Conservation (phyloP, 2,888 invertebrate species). For the Lycaena phlaeas region DNA sequence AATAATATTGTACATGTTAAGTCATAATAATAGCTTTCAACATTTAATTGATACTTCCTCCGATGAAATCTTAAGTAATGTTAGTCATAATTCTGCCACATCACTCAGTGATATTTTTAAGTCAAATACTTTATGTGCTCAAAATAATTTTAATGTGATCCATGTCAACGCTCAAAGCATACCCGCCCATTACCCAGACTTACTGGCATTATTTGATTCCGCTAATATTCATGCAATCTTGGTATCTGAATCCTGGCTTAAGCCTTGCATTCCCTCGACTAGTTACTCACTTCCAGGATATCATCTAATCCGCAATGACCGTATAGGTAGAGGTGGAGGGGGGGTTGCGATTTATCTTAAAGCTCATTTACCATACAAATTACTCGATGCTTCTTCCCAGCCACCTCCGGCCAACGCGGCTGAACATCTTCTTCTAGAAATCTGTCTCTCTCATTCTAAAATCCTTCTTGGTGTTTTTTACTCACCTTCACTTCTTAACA, state of each 20-base stretch:
- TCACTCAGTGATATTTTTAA: background rate
- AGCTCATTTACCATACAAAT: background rate
- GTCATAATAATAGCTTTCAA: background rate
- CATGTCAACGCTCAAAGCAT: background rate
- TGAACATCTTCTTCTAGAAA: conserved; percentile 3
- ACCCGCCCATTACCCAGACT: background rate
- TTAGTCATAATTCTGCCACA: background rate
- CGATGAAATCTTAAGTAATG: background rate
- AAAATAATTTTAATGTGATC: background rate
- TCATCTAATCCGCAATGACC: background rate
- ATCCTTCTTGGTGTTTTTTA: conserved; percentile 11
- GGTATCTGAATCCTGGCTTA: conserved; percentile 4
- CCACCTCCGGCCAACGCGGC: background rate
- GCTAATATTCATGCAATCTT: background rate
- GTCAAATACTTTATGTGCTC: no score
- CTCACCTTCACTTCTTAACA: background rate
- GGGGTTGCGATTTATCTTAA: conserved; percentile 6
- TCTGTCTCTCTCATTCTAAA: conserved; percentile 1
- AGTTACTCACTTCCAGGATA: background rate
- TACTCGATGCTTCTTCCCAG: background rate
- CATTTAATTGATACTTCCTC: background rate
- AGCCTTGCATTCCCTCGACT: background rate
- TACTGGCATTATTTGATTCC: background rate
- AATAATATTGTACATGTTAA: background rate
- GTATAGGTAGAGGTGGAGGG: background rate